Percentiles rank a stretch among this genome's conserved stretches.
These are phyloP conservation scores for Sphaerophoria taeniata DNA, from an alignment of 2,888 invertebrate genomes.

Conservation along the genomic window DNA sequence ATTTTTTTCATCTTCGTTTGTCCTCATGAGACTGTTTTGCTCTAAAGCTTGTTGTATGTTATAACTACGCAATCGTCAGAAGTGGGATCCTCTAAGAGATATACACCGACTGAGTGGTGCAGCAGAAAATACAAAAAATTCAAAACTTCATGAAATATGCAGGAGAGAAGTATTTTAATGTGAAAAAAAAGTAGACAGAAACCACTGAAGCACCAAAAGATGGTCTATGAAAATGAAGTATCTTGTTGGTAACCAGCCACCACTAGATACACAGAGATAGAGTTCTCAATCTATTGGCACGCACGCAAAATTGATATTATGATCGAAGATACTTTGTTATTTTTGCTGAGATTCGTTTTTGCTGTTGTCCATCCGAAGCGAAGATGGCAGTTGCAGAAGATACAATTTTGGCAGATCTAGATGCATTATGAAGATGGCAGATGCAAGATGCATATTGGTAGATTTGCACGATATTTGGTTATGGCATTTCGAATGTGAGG, in stretches of 20 bases:
- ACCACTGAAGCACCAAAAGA: slow-evolving; percentile 30
- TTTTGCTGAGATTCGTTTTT: slow-evolving; percentile 29
- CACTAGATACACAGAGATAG: slow-evolving; percentile 10
- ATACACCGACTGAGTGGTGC: slow-evolving; percentile 8
- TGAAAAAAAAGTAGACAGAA: slow-evolving; percentile 16
- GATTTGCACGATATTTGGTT: slow-evolving; percentile 22
- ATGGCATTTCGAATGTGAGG: slow-evolving; percentile 48
- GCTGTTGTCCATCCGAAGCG: slow-evolving; percentile 20
- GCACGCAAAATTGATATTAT: slow-evolving; percentile 74
- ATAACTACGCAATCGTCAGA: slow-evolving; percentile 71
- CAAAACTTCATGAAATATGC: slow-evolving; percentile 61
- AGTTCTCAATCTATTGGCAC: slow-evolving; percentile 64
- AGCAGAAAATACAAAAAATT: neutral
- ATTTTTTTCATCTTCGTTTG: slow-evolving; percentile 24
- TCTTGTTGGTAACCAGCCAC: slow-evolving; percentile 43
- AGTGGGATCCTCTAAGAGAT: slow-evolving; percentile 48
- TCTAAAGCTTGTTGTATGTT: slow-evolving; percentile 59
- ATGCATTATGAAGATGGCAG: slow-evolving; percentile 29
- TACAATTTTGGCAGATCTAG: slow-evolving; percentile 69
- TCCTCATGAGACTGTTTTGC: slow-evolving; percentile 22
- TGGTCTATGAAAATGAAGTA: slow-evolving; percentile 66
- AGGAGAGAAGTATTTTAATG: slow-evolving; percentile 46
- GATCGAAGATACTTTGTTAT: slow-evolving; percentile 61
- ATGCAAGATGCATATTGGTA: neutral
- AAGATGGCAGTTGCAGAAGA: slow-evolving; percentile 6